Conservation (phyloP, 2,888 invertebrate species). For the Rambutsinella grinnellia region DNA sequence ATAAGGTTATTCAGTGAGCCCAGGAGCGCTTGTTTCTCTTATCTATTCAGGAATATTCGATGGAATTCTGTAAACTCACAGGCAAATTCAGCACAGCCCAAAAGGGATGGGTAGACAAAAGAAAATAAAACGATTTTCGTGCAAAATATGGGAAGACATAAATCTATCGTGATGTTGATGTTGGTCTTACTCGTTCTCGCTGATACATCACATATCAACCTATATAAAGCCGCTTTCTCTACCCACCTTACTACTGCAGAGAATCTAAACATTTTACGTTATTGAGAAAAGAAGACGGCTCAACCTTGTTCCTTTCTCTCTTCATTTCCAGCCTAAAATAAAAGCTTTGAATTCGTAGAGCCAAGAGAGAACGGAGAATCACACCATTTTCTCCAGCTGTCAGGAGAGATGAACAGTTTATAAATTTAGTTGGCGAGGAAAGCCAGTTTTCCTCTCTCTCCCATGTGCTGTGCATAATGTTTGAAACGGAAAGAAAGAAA, state of each 20-base stretch:
- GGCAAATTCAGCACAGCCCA: background rate
- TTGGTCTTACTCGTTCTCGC: too few species aligned
- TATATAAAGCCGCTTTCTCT: background rate
- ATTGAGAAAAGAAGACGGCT: too few species aligned
- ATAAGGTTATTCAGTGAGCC: too few species aligned
- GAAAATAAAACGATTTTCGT: conserved; percentile 36
- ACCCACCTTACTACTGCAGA: background rate
- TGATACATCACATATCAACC: background rate
- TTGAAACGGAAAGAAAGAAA: too few species aligned
- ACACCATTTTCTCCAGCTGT: conserved; percentile 20
- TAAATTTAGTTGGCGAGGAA: too few species aligned
- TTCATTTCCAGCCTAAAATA: too few species aligned
- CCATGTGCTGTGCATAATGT: too few species aligned
- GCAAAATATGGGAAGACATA: conserved; percentile 38
- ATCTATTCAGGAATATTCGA: conserved; percentile 2
- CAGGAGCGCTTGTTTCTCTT: too few species aligned
- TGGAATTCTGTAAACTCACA: background rate
- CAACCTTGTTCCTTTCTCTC: too few species aligned
- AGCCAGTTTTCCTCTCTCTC: too few species aligned
- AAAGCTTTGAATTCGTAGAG: too few species aligned
- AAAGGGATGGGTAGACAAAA: background rate
- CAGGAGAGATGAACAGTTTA: conserved; percentile 28
- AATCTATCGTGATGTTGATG: conserved; percentile 37
- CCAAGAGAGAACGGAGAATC: conserved; percentile 4
- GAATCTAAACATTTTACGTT: conserved; percentile 1